A percentile compares a stretch with the other conserved stretches of the same genome.
phyloP scores from a whole-genome alignment of 2,113 vertebrate genomes.

The Mesocricetus auratus region DNA sequence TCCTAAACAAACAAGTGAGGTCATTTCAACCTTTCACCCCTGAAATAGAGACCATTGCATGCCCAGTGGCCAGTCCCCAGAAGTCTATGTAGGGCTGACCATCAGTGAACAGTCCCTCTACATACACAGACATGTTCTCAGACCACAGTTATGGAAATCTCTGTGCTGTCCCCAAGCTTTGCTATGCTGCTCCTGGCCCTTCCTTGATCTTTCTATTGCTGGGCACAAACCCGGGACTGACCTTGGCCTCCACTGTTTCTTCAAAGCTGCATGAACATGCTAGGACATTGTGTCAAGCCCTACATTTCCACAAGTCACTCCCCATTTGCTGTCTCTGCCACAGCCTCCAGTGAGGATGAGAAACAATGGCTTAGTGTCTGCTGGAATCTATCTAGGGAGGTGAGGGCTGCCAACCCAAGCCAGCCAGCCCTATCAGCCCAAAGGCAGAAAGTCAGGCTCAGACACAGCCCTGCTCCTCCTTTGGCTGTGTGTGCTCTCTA shows the following conservation, averaged over 20 bases:
- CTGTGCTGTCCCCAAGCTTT: not conserved
- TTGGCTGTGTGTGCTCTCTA: not conserved
- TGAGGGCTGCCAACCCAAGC: not conserved
- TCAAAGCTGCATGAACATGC: not conserved
- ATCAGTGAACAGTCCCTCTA: no score
- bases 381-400: slow-evolving; percentile 29
- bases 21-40: slow-evolving; percentile 19
- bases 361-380: slow-evolving; percentile 70
- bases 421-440: slow-evolving; percentile 16
- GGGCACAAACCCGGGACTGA: not conserved
- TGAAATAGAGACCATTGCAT: not conserved
- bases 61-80: not conserved
- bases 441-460: slow-evolving; percentile 50
- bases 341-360: not conserved
- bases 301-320: not conserved
- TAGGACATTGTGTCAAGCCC: not conserved
- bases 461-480: slow-evolving; percentile 15
- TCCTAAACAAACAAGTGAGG: slow-evolving; percentile 26
- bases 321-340: not conserved
- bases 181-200: not conserved
- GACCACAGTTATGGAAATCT: not conserved
- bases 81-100: not conserved
- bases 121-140: not conserved
- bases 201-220: not conserved
- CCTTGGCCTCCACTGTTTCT: not conserved